These are phyloP conservation scores for Calliphora vomitoria DNA, from an alignment of 2,888 invertebrate genomes.

Conservation along the genomic window DNA sequence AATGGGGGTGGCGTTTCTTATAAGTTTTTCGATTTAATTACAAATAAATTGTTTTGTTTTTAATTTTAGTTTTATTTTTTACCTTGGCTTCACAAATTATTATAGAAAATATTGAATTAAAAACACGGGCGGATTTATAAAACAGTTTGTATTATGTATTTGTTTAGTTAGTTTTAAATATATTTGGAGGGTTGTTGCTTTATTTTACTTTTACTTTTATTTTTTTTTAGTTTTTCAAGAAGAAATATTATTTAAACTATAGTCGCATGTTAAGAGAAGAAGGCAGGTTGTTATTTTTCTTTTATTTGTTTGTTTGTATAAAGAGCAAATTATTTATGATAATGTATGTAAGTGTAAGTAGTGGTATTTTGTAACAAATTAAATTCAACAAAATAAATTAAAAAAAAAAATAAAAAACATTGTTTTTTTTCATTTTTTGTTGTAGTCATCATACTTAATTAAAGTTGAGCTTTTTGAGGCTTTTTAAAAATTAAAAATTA, in stretches of 20 bases:
- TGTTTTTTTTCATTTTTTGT: slow-evolving; percentile 50
- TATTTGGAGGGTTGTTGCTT: slow-evolving; percentile 54
- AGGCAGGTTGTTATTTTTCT: slow-evolving; percentile 35
- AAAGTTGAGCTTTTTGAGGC: slow-evolving; percentile 69
- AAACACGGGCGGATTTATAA: slow-evolving; percentile 67
- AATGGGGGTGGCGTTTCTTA: slow-evolving; percentile 15
- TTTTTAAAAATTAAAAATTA: slow-evolving; percentile 56
- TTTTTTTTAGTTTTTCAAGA: slow-evolving; percentile 42
- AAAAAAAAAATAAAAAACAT: slow-evolving; percentile 49
- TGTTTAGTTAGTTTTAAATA: slow-evolving; percentile 41
- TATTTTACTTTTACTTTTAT: no score
- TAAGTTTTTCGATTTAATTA: slow-evolving; percentile 65
- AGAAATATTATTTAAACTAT: slow-evolving; percentile 35
- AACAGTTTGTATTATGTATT: slow-evolving; percentile 29
- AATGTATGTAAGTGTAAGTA: slow-evolving; percentile 54
- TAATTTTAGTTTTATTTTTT: slow-evolving; percentile 32
- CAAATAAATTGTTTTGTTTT: slow-evolving; percentile 70
- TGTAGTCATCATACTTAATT: slow-evolving; percentile 55
- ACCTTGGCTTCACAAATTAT: slow-evolving; percentile 20
- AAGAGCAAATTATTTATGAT: slow-evolving; percentile 37
- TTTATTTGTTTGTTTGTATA: slow-evolving; percentile 18
- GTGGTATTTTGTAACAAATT: slow-evolving; percentile 70
- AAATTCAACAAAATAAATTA: slow-evolving; percentile 68
- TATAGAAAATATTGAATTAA: slow-evolving; percentile 61
- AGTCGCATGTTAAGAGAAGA: slow-evolving; percentile 42